Evolutionary conservation across 1,140 invertebrate species (phyloP), one percentile per base, ranked within the genome.

Genomic region (Sitophilus oryzae): DNA sequence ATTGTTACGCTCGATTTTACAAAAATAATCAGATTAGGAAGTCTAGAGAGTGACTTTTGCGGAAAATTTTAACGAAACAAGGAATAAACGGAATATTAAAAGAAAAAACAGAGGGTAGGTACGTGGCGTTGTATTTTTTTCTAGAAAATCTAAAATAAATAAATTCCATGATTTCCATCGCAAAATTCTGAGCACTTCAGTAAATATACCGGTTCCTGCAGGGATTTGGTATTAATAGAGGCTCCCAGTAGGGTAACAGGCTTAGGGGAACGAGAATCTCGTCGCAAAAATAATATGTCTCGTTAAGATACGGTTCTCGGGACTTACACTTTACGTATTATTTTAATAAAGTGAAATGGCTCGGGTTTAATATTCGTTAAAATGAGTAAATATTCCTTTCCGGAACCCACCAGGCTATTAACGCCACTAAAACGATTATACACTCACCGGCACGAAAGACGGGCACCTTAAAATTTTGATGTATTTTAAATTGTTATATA

Each of bases 271-370:
- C 5, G 34, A 30, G 37, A 40, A 34, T 30, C 41, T 51, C 22
- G 42, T 51, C 37, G 22, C 48, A 51, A 51, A 51, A 51, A 51
- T 51, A 51, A 51, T 51, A 51, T 42, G 48, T 20, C 37, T 51
- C 48, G 48, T 51, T 51, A 51, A 51, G 42, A 42, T 51, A 19
- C 37, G 1, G 20, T 25, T 35, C 38, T 41, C 16, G 6, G 37
- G 19, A 15, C 38, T 51, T 21, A 42, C 48, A 51, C 48, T 51
- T 40, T 22, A 22, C 15, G 48, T 22, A 51, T 51, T 51, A 51
- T 51, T 51, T 50, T 51, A 51, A 51, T 6, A 22, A 51, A 51
- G 30, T 51, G 38, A 51, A 51, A 51, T 51, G 38, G 42, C 1
- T 30, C n/a, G 38, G 42, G 42, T 36, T 35, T 25, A 20, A 42